Base-by-base conservation (phyloP, 1,140 invertebrate genomes). In the Bicyclus anynana region DNA sequence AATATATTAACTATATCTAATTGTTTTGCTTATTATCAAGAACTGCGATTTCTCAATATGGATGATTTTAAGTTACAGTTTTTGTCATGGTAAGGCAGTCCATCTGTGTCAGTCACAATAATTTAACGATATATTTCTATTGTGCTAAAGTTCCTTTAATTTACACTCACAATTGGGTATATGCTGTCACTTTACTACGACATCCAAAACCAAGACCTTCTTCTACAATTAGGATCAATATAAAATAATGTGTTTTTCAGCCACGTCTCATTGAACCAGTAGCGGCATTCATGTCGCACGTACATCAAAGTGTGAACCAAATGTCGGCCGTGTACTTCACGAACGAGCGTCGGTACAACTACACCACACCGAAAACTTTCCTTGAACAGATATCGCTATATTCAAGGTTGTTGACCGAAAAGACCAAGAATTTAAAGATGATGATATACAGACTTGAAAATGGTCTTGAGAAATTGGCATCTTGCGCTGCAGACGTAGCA, bases 301-400 rank as follows among this genome's bases (percentile, higher is more conserved):
- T 96, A 0, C 97, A 99, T 73, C 93, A 92, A 40, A 94, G 94
- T 20, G 97, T 99, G 0, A 98, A 98, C 80, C 91, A 94, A 46
- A 94, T 96, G 80, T 98, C 96, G 59, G 82, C 93, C 71, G 67
- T 92, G 3, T 98, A 97, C 83, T 90, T 96, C 27, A 87, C 91
- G 64, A 97, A 97, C 80, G 97, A 98, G 67, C 93, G 93, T 18
- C 91, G 97, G n/a, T 97, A 97, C 84, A 98, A 98, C 80, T 98
- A 98, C 74, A 98, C 97, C 0, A 99, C 97, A 1, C 97, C 97
- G 0, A 99, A 98, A 87, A 96, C 95, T 2, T 99, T 98, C 85
- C 82, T 99, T n/a, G 97, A 98, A 77, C 95, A 97, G 76, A 98
- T 99, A 53, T 91, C 93, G 33, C 89, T 98, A 0, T 99, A 98